Evolutionary conservation across 2,113 vertebrate genomes (phyloP).

Genomic region (Desmodus rotundus): DNA sequence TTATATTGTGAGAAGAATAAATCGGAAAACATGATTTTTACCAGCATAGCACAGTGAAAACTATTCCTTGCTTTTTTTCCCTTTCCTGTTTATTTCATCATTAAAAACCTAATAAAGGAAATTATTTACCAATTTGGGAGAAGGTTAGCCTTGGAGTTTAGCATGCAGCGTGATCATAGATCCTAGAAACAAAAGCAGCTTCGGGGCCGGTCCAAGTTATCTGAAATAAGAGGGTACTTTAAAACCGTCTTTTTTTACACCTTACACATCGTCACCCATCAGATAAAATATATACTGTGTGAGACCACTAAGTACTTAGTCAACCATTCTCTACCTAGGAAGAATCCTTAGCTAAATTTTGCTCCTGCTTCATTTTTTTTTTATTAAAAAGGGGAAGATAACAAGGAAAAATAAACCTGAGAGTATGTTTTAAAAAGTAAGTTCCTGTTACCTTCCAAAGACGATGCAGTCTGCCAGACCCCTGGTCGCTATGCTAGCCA

Average conservation of each 20-base stretch:
- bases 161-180: not conserved
- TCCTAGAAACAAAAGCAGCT: not conserved
- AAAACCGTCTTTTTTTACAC: not conserved
- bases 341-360: not conserved
- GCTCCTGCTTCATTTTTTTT: not conserved
- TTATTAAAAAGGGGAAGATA: not conserved
- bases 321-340: not conserved
- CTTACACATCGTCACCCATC: not conserved
- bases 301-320: not conserved
- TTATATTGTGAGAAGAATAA: constrained; percentile 54
- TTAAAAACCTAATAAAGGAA: constrained; percentile 33
- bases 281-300: not conserved
- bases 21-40: constrained; percentile 46
- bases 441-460: not conserved
- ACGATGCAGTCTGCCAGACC: not conserved
- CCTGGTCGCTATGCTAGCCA: not conserved
- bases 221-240: not conserved
- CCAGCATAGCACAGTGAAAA: constrained; percentile 26
- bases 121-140: constrained; percentile 9
- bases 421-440: not conserved
- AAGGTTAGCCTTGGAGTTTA: not conserved
- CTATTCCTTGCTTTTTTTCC: constrained; percentile 28
- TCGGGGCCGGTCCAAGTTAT: not conserved
- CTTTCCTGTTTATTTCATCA: constrained; percentile 49
- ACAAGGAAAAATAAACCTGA: constrained; percentile 12